Base-by-base conservation (phyloP, 37 sponge, comb jelly and placozoan genomes). In the Halisarca cf. caerulea region DNA sequence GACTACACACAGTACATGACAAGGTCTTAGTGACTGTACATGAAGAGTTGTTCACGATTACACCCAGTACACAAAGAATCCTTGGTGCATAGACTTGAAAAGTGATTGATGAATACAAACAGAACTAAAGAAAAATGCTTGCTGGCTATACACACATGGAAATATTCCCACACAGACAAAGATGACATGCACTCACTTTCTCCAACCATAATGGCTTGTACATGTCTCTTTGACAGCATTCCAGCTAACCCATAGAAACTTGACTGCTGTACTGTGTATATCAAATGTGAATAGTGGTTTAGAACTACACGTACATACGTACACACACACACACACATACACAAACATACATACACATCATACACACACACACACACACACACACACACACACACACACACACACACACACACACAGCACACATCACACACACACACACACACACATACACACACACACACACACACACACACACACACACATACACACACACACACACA, bases 181-280 rank as follows among this genome's bases (percentile, higher is more conserved):
- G 6, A 47, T 47, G 11, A 6, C 11, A 47, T 47, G 51, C 11
- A 42, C 64, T 11, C 43, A 37, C 92, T 87, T 72, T 96, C 97
- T 32, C 97, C 97, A 38, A 86, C 78, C 92, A 93, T 89, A 24
- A 96, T 71, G 39, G 90, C 89, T 58, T 93, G 92, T 35, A 90
- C 73, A 84, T 93, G 93, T 80, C 58, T 73, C 33, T 57, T 61
- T 0, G 97, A 94, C 0, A 96, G 83, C 92, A 96, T 93, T 9
- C 94, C 93, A 1, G 94, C 80, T 23, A 93, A 84, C 4, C 97
- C 97, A 85, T 96, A 96, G 69, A 88, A 93, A 59, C 92, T 93
- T 14, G 94, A 89, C 89, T 96, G 94, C 66, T 96, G 97, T 24
- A 92, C 93, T 86, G 78, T 23, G 42, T 66, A 85, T n/a, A n/a